These are phyloP conservation scores for Odontamblyopus rebecca DNA, from an alignment of 2,797 vertebrate genomes.

Conservation along the genomic window DNA sequence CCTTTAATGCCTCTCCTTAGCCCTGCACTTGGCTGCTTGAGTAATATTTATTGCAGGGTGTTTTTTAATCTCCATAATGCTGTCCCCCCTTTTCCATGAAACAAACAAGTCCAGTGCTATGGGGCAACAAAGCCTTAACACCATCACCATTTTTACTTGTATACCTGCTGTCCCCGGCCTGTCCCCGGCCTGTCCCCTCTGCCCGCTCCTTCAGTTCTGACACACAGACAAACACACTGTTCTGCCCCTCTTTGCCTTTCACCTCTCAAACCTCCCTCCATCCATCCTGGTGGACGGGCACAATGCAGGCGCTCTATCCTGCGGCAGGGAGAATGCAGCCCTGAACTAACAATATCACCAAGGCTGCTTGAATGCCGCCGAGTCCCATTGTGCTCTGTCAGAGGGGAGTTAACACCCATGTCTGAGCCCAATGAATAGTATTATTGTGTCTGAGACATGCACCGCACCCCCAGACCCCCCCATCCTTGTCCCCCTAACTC, in stretches of 20 bases:
- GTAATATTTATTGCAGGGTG: constrained; percentile 72
- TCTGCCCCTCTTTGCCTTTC: constrained; percentile 79
- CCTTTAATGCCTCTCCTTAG: constrained; percentile 57
- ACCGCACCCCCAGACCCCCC: constrained; percentile 66
- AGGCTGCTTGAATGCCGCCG: constrained; percentile 80
- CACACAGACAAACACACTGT: constrained; percentile 80
- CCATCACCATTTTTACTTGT: constrained; percentile 19
- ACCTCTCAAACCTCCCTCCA: constrained; percentile 75
- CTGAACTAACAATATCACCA: constrained; percentile 83
- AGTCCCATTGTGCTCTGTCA: constrained; percentile 86
- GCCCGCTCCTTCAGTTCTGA: constrained; percentile 69
- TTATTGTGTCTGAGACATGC: constrained; percentile 89
- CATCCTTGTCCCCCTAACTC: constrained; percentile 65
- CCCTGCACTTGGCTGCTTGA: constrained; percentile 58
- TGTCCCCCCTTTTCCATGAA: constrained; percentile 32
- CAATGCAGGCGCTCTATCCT: constrained; percentile 83
- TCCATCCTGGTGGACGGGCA: constrained; percentile 76
- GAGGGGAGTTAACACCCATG: constrained; percentile 85
- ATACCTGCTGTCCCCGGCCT: constrained; percentile 41
- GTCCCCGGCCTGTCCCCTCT: constrained; percentile 44
- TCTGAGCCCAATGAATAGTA: constrained; percentile 86
- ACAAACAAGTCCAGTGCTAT: constrained; percentile 77
- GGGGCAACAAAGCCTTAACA: constrained; percentile 50
- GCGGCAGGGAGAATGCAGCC: constrained; percentile 75
- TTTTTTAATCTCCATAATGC: constrained; percentile 43